A percentile compares a stretch with the other conserved stretches of the same genome.
Evolutionary conservation across 1,140 invertebrate genomes (phyloP).

Genomic region (Paracyclopina nana): DNA sequence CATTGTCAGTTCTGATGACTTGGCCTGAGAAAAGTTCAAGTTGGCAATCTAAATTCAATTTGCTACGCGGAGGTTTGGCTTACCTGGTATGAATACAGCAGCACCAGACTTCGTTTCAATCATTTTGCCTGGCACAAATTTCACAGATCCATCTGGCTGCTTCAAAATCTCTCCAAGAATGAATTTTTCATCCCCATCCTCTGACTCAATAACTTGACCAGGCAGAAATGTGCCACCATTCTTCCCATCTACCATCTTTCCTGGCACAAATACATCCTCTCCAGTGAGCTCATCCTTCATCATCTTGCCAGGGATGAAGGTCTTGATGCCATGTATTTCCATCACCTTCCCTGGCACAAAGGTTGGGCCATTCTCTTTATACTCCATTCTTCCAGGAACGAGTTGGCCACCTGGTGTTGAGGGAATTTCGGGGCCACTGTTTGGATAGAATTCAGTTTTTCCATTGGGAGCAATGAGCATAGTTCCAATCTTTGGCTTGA

Average conservation of each 20-base stretch:
- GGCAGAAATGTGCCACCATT: conserved; percentile 42
- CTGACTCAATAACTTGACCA: conserved; percentile 43
- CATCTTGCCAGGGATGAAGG: conserved; percentile 46
- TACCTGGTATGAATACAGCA: conserved; percentile 34
- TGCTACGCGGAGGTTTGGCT: no score
- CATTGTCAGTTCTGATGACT: conserved; percentile 27
- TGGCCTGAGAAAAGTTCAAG: conserved; percentile 19
- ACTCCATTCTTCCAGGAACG: conserved; percentile 41
- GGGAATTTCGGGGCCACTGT: conserved; percentile 20
- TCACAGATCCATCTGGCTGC: conserved; percentile 30
- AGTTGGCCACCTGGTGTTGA: conserved; percentile 32
- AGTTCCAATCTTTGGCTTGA: conserved; percentile 31
- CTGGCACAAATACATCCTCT: conserved; percentile 43
- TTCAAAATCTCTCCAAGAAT: conserved; percentile 38
- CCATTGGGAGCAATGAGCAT: conserved; percentile 43
- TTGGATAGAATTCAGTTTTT: conserved; percentile 44
- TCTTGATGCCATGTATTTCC: conserved; percentile 33
- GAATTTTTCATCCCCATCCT: conserved; percentile 43
- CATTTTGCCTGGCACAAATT: conserved; percentile 49
- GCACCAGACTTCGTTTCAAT: conserved; percentile 42
- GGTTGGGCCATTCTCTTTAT: conserved; percentile 33
- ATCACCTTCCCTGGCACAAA: conserved; percentile 49
- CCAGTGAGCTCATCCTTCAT: conserved; percentile 37
- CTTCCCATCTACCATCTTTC: conserved; percentile 35
- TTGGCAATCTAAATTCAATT: conserved; percentile 19